phyloP scores from a whole-genome alignment of 2,113 vertebrate genomes.

The Cathartes aura region DNA sequence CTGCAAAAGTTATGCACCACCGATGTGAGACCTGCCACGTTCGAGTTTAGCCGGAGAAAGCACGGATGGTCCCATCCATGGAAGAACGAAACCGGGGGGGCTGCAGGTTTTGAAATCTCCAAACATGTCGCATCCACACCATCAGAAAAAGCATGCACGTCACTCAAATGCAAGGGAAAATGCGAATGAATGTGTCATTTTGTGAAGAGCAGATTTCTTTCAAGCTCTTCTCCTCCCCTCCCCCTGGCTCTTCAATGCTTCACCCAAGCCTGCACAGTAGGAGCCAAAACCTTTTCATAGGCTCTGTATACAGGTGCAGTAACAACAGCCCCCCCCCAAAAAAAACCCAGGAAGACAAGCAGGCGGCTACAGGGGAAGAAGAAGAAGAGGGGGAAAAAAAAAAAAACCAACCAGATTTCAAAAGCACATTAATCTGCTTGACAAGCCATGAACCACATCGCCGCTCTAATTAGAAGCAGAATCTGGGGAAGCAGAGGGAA shows the following conservation, averaged over 20 bases:
- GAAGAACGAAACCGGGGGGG: fast-evolving
- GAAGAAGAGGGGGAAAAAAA: neutral
- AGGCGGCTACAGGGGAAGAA: neutral
- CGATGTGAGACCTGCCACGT: neutral
- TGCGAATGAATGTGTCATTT: neutral
- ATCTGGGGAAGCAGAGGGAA: conserved; percentile 67
- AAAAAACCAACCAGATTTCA: conserved; percentile 6
- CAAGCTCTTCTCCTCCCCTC: neutral
- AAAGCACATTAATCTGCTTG: conserved; percentile 73
- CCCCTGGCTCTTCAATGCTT: neutral
- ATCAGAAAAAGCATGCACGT: neutral
- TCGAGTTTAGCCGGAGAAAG: neutral
- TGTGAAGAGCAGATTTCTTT: conserved; percentile 10
- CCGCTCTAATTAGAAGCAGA: conserved; percentile 77
- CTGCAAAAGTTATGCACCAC: neutral
- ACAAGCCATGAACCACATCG: conserved; percentile 67
- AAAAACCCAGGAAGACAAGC: neutral
- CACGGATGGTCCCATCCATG: neutral
- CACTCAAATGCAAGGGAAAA: neutral
- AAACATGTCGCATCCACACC: fast-evolving
- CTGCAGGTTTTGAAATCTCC: neutral
- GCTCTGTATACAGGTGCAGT: conserved; percentile 31
- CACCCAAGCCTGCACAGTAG: neutral
- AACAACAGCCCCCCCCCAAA: neutral
- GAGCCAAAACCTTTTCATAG: neutral